These are phyloP conservation scores for Monopis laevigella DNA, from an alignment of 2,888 invertebrate species.

Conservation along the genomic window DNA sequence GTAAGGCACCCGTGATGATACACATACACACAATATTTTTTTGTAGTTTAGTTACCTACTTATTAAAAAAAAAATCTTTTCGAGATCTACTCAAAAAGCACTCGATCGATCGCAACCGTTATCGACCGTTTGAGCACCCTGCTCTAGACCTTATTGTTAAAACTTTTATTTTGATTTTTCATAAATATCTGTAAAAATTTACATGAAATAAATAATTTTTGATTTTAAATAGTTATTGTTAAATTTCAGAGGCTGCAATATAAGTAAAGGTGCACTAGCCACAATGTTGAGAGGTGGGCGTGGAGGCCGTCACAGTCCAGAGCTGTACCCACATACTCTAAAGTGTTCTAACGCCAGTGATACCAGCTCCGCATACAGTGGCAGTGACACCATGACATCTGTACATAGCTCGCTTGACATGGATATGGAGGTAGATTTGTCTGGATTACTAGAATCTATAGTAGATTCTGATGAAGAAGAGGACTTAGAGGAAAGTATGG, in stretches of 20 bases:
- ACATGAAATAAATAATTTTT: too few relatives aligned
- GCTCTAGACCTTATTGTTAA: too few relatives aligned
- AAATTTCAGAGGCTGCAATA: conserved; percentile 45
- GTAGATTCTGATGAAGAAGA: conserved; percentile 97
- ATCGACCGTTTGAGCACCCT: too few relatives aligned
- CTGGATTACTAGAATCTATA: conserved; percentile 93
- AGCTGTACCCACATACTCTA: conserved; percentile 87
- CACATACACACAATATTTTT: too few relatives aligned
- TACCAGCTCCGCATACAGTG: conserved; percentile 96
- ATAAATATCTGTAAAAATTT: too few relatives aligned
- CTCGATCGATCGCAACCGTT: too few relatives aligned
- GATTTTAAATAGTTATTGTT: too few relatives aligned
- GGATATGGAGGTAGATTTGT: conserved; percentile 87
- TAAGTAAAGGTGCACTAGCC: conserved; percentile 44
- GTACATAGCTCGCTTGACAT: conserved; percentile 85
- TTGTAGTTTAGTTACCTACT: too few relatives aligned
- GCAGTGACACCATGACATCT: conserved; percentile 95
- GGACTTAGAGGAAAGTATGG: conserved; percentile 90
- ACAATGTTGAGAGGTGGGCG: conserved; percentile 69
- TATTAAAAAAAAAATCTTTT: too few relatives aligned
- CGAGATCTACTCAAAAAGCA: too few relatives aligned
- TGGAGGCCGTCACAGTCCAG: conserved; percentile 72
- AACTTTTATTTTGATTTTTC: too few relatives aligned
- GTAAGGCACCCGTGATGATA: too few relatives aligned
- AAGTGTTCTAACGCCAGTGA: conserved; percentile 83